Conservation (phyloP, 2,888 invertebrate species). For the Mycalesis mineus region DNA sequence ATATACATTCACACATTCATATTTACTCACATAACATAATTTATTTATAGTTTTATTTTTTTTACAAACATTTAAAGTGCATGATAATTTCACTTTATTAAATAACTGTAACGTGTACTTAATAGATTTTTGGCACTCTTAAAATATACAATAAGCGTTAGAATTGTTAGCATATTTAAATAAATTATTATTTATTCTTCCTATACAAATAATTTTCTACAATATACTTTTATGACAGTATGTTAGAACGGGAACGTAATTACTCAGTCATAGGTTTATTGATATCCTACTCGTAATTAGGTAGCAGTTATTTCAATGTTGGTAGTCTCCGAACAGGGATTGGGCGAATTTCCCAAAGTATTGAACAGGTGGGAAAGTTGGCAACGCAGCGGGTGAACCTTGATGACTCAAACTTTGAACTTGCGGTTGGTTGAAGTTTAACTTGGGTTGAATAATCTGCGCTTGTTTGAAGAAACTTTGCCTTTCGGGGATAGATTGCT, state of each 20-base stretch:
- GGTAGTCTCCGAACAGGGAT: conserved; percentile 41
- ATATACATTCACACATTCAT: no score
- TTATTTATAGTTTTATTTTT: no score
- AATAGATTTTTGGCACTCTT: neutral
- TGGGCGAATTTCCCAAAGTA: conserved; percentile 61
- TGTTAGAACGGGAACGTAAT: neutral
- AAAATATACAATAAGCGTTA: neutral
- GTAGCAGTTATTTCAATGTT: conserved; percentile 14
- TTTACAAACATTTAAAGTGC: no score
- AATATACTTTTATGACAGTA: neutral
- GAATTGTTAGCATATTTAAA: neutral
- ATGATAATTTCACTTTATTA: no score
- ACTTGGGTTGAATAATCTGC: conserved; percentile 15
- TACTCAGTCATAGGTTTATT: neutral
- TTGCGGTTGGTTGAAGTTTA: conserved; percentile 14
- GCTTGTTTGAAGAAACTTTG: conserved; percentile 18
- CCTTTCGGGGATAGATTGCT: conserved; percentile 8
- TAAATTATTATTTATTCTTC: neutral
- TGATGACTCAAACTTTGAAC: conserved; percentile 31
- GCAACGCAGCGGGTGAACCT: conserved; percentile 33
- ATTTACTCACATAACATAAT: no score
- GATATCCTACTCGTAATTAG: neutral
- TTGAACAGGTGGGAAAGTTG: conserved; percentile 52
- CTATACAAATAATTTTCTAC: neutral
- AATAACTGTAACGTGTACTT: no score